Conservation (phyloP, 2,113 vertebrate species). For the Carassius carassius region DNA sequence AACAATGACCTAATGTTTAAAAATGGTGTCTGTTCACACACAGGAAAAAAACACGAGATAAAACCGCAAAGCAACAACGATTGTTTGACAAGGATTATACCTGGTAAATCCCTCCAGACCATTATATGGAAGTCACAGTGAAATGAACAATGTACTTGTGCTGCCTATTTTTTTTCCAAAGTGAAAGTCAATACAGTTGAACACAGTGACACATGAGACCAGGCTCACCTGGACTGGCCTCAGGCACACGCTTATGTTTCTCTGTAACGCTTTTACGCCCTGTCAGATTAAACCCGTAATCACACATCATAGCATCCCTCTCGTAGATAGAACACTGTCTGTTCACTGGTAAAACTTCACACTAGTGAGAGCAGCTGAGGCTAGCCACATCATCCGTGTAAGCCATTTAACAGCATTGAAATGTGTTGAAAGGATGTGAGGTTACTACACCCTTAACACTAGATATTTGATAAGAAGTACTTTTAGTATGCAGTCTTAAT, state of each 20-base stretch:
- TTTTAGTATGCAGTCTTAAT: background rate
- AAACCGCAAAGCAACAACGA: conserved; percentile 6
- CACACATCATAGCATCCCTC: background rate
- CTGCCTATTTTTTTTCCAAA: background rate
- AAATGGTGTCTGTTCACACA: conserved; percentile 14
- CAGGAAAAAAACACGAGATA: background rate
- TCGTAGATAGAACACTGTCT: background rate
- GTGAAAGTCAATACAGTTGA: conserved; percentile 47
- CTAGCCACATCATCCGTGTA: background rate
- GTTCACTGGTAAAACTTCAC: background rate
- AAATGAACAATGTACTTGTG: background rate
- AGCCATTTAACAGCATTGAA: background rate
- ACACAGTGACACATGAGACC: conserved; percentile 31
- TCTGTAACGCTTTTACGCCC: conserved; percentile 41
- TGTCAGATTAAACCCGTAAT: conserved; percentile 12
- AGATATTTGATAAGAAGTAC: too few relatives aligned
- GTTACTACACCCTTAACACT: background rate
- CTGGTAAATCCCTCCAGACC: background rate
- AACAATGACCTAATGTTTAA: conserved; percentile 5
- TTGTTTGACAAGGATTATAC: background rate
- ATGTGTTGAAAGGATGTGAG: background rate
- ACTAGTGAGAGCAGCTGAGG: background rate
- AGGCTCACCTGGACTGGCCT: conserved; percentile 46
- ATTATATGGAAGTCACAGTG: background rate
- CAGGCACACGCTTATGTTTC: conserved; percentile 43